Evolutionary conservation across 1,140 invertebrate genomes (phyloP), one percentile per base, ranked within the genome.

Genomic region (Apocrypta bakeri): DNA sequence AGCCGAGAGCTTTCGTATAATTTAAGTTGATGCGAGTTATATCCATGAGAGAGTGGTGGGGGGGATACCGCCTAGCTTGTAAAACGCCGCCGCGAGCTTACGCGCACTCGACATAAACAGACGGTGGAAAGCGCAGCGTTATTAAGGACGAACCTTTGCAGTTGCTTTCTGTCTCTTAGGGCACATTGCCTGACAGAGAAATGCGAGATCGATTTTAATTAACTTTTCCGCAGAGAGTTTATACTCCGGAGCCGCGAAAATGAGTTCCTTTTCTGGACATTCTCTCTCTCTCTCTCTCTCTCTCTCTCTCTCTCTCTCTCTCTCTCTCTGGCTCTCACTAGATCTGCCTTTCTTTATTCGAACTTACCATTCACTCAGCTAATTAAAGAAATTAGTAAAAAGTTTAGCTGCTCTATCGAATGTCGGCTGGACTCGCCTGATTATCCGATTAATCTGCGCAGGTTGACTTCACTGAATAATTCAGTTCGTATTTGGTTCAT

Each of bases 11-110:
- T 72, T 42, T 24, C 56, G 69, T 66, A 81, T 81, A 81, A 81
- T 81, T 81, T 81, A 74, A 81, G 71, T 81, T 75, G 71, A 81
- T 68, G 37, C 79, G 63, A 81, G 79, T 75, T 75, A 81, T 68
- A 74, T 66, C 31, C 68, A 4, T 12, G 37, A 25, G 63, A 25
- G 0, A 42, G 56, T 8, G 31, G 24, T 1, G 17, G 21, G 25
- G 4, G 42, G 40, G 11, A 11, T 6, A 33, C 69, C 69, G 33
- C 69, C 69, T n/a, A n/a, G 7, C 69, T 72, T 72, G 37, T 72
- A 72, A 72, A 72, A 71, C 29, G 29, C 68, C 4, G 29, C 29
- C 29, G 68, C 29, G 31, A 37, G 27, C 68, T 66, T 66, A 66
- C 48, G 48, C 48, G 21, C 48, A 21, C 3, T 3, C 14, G 48